These are phyloP conservation scores for Forbesichthys agassizii DNA, from an alignment of 2,113 vertebrate species.

Conservation along the genomic window DNA sequence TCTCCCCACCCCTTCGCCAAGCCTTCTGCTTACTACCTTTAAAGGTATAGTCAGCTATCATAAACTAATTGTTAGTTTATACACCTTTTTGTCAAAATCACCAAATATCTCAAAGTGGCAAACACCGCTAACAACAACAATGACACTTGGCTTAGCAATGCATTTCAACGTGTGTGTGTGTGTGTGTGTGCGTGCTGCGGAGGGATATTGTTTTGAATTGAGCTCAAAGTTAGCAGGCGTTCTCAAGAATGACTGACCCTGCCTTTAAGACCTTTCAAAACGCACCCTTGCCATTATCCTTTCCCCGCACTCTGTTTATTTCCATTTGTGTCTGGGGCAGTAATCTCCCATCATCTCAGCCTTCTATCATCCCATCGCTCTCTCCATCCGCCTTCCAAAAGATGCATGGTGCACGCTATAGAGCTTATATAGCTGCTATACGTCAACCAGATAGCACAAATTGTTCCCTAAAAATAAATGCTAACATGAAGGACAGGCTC, in stretches of 20 bases:
- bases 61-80: too few relatives aligned
- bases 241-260: too few relatives aligned
- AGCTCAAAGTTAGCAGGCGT: too few relatives aligned
- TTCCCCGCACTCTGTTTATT: conserved; percentile 30
- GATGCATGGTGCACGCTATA: conserved; percentile 27
- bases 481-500: background rate
- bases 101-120: too few relatives aligned
- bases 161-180: too few relatives aligned
- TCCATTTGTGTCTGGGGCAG: conserved; percentile 38
- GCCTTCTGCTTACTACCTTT: conserved; percentile 8
- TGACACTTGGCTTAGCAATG: too few relatives aligned
- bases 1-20: conserved; percentile 18
- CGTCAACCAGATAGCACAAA: conserved; percentile 7
- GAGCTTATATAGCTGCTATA: conserved; percentile 24
- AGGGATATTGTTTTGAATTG: too few relatives aligned
- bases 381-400: conserved; percentile 28
- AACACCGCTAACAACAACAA: too few relatives aligned
- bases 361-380: conserved; percentile 36
- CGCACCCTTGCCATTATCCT: conserved; percentile 20
- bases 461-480: conserved; percentile 15
- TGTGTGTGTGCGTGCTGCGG: too few relatives aligned
- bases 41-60: background rate
- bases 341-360: conserved; percentile 40
- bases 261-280: conserved; percentile 35
- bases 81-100: too few relatives aligned